These are phyloP conservation scores for Hydropsyche betteni DNA, from an alignment of 2,888 invertebrate genomes.

Conservation along the genomic window DNA sequence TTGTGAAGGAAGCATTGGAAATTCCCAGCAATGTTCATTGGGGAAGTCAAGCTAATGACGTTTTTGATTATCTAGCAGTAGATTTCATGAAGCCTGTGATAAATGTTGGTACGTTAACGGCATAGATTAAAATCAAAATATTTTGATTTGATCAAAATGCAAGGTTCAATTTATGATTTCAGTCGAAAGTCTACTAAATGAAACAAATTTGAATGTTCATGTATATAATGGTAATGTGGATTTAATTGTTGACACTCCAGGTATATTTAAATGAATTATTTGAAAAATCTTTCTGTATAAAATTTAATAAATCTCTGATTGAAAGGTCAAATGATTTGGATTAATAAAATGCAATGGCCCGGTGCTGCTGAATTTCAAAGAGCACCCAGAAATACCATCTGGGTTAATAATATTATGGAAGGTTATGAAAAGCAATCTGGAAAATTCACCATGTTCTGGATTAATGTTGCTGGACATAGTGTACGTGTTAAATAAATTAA, in stretches of 20 bases:
- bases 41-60: slow-evolving; percentile 69
- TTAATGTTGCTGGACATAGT: slow-evolving; percentile 83
- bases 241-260: slow-evolving; percentile 84
- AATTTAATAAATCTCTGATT: neutral
- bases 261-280: slow-evolving; percentile 58
- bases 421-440: slow-evolving; percentile 76
- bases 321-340: slow-evolving; percentile 79
- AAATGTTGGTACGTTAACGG: slow-evolving; percentile 62
- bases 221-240: slow-evolving; percentile 85
- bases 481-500: slow-evolving; percentile 59
- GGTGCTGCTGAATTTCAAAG: slow-evolving; percentile 68
- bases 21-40: slow-evolving; percentile 73
- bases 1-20: slow-evolving; percentile 72
- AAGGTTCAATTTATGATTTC: neutral
- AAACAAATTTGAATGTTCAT: slow-evolving; percentile 72
- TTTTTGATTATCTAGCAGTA: slow-evolving; percentile 67
- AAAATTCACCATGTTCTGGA: slow-evolving; percentile 80
- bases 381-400: slow-evolving; percentile 67
- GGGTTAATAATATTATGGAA: slow-evolving; percentile 70
- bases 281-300: neutral
- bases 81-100: slow-evolving; percentile 88
- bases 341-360: slow-evolving; percentile 74
- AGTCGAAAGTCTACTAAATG: slow-evolving; percentile 72
- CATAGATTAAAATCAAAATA: slow-evolving; percentile 1
- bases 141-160: neutral